A percentile compares a stretch with the other conserved stretches of the same genome.
These are phyloP conservation scores for Mylabris phalerata DNA, from an alignment of 1,140 invertebrate genomes.

Conservation along the genomic window DNA sequence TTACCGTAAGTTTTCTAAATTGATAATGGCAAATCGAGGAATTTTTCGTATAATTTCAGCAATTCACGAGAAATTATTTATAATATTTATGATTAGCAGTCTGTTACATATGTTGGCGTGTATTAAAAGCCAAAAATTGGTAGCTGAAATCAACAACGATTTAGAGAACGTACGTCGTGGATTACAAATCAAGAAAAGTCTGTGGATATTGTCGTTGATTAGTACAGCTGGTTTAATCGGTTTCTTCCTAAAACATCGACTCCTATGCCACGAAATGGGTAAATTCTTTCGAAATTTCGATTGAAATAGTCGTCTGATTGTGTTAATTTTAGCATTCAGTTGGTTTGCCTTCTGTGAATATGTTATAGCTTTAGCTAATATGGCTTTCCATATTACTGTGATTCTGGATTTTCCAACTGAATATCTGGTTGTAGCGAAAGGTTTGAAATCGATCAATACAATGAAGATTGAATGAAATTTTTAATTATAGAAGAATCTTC, in stretches of 20 bases:
- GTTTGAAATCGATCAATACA: not conserved
- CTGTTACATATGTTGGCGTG: conserved; percentile 75
- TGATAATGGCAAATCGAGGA: conserved; percentile 30
- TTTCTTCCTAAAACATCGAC: conserved; percentile 81
- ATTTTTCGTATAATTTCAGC: conserved; percentile 51
- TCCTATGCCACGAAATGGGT: conserved; percentile 84
- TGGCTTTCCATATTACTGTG: conserved; percentile 84
- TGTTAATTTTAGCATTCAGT: conserved; percentile 69
- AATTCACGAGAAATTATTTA: conserved; percentile 87
- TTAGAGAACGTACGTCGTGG: conserved; percentile 29
- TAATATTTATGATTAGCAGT: conserved; percentile 83
- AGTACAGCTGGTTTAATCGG: conserved; percentile 74
- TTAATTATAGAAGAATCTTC: no score
- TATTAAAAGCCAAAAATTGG: conserved; percentile 45
- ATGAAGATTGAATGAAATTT: no score
- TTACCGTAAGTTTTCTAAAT: conserved; percentile 65
- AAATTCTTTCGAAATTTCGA: conserved; percentile 38
- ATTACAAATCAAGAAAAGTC: conserved; percentile 60
- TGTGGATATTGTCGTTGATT: conserved; percentile 68
- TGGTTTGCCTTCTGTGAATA: conserved; percentile 91
- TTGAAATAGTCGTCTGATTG: conserved; percentile 6
- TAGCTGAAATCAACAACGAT: conserved; percentile 38
- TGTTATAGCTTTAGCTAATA: conserved; percentile 81
- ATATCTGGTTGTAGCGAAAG: conserved; percentile 58
- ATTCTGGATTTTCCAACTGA: conserved; percentile 79